These are phyloP conservation scores for Smittia aterrima DNA, from an alignment of 2,888 invertebrate species.

Conservation along the genomic window DNA sequence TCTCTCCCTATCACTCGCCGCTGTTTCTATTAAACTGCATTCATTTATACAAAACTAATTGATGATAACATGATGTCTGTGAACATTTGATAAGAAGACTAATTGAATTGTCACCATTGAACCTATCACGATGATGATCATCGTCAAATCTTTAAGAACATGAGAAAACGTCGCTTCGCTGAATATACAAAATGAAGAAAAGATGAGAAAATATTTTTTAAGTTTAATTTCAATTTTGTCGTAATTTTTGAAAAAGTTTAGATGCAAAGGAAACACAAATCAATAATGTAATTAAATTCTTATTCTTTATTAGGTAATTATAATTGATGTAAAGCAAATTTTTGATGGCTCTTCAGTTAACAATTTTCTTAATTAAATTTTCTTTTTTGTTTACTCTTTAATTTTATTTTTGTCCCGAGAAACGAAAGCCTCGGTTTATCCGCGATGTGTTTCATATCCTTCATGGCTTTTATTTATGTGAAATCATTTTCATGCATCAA, in stretches of 20 bases:
- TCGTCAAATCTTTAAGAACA: too few species aligned
- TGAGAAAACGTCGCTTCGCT: slow-evolving; percentile 24
- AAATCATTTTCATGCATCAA: too few species aligned
- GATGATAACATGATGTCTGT: neutral
- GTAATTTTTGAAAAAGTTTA: neutral
- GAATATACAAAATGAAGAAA: slow-evolving; percentile 6
- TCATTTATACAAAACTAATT: neutral
- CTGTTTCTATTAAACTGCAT: slow-evolving; percentile 5
- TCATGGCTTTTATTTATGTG: too few species aligned
- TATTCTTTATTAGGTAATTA: slow-evolving; percentile 7
- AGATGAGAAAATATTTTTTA: slow-evolving; percentile 15
- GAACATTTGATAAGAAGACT: neutral
- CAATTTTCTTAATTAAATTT: neutral
- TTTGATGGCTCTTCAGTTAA: slow-evolving; percentile 3
- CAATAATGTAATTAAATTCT: neutral
- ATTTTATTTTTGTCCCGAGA: neutral
- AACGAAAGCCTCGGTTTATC: too few species aligned
- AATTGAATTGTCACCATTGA: neutral
- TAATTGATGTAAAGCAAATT: slow-evolving; percentile 4
- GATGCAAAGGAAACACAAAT: neutral
- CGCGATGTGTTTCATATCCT: too few species aligned
- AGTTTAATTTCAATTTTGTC: slow-evolving; percentile 3
- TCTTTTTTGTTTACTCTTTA: neutral
- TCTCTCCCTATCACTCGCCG: neutral
- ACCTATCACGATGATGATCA: slow-evolving; percentile 10